phyloP scores from a whole-genome alignment of 2,888 invertebrate species.

The Odontothrips loti region DNA sequence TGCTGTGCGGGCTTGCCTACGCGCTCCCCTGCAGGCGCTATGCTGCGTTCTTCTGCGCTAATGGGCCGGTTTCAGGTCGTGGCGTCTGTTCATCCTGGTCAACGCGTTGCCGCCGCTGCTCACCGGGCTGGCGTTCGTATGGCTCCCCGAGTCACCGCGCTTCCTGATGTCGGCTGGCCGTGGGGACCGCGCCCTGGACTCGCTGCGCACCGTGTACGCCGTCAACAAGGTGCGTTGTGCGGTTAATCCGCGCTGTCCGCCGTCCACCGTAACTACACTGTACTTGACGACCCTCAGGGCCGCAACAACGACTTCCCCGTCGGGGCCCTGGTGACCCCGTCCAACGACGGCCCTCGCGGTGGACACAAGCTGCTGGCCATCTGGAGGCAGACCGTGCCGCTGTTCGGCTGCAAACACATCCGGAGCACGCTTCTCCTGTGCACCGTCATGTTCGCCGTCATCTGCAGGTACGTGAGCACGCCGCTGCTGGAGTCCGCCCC shows the following conservation, averaged over 20 bases:
- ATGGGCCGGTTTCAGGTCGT: conserved; percentile 41
- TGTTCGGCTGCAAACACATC: conserved; percentile 44
- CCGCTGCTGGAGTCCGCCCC: not conserved
- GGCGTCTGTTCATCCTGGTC: conserved; percentile 45
- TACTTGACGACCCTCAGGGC: not conserved
- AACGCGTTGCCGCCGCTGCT: conserved; percentile 44
- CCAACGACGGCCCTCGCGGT: not conserved
- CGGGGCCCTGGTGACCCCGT: not conserved
- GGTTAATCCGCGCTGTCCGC: not conserved
- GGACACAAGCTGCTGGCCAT: conserved; percentile 40
- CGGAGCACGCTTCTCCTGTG: conserved; percentile 46
- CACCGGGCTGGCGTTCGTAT: conserved; percentile 42
- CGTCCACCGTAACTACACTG: not conserved
- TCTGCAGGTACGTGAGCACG: conserved; percentile 41
- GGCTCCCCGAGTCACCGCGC: conserved; percentile 46
- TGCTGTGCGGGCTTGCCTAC: no score
- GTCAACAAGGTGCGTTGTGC: conserved; percentile 34
- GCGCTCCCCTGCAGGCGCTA: no score
- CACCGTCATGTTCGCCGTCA: conserved; percentile 47
- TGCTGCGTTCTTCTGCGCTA: not conserved
- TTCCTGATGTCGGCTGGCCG: conserved; percentile 43
- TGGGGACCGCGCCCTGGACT: conserved; percentile 41
- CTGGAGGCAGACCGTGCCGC: conserved; percentile 47
- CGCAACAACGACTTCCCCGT: not conserved
- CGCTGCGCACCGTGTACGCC: conserved; percentile 42